phyloP scores from a whole-genome alignment of 2,113 vertebrate species.

The Chiloscyllium plagiosum region DNA sequence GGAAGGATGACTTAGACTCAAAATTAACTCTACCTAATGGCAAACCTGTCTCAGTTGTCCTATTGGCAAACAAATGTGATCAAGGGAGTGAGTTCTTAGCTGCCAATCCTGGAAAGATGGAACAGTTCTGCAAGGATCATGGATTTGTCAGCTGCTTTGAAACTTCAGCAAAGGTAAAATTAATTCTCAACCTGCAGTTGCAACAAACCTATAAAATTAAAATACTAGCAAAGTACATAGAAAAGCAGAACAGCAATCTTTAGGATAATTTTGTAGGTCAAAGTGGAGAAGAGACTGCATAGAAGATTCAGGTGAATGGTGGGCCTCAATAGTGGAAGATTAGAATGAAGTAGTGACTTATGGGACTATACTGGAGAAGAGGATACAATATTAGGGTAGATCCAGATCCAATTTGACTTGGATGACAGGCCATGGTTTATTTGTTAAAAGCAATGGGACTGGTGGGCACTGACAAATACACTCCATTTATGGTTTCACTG shows the following conservation, averaged over 20 bases:
- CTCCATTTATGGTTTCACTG: not conserved
- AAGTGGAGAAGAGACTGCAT: not conserved
- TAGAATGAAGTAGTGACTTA: not conserved
- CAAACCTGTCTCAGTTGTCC: conserved; percentile 63
- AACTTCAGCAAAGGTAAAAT: conserved; percentile 70
- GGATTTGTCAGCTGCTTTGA: conserved; percentile 74
- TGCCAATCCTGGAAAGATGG: conserved; percentile 70
- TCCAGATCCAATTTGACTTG: not conserved
- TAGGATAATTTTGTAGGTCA: not conserved
- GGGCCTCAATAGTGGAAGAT: not conserved
- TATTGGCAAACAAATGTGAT: conserved; percentile 73
- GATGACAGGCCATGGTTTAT: not conserved
- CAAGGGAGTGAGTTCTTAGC: conserved; percentile 62
- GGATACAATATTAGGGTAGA: not conserved
- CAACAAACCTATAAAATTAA: not conserved
- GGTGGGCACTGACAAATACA: not conserved
- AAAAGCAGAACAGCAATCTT: not conserved
- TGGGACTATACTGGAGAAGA: not conserved
- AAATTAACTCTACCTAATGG: conserved; percentile 70
- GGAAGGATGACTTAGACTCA: conserved; percentile 75
- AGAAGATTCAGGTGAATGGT: not conserved
- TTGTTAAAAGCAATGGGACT: not conserved
- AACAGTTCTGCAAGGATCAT: conserved; percentile 73
- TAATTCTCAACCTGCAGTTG: not conserved
- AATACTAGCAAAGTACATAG: not conserved